These are phyloP conservation scores for human (Homo sapiens) DNA, from an alignment of 2,113 vertebrate species.

Conservation along the genomic window GRCh38 chr15:20751501-20752000, in stretches of 20 bases:
- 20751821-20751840: neutral
- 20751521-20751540: no score
- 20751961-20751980: constrained; percentile 1
- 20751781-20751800: constrained; percentile 17
- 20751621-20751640: neutral
- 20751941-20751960: neutral
- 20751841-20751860: neutral
- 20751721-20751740: neutral
- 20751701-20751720: constrained; percentile 14
- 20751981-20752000: neutral
- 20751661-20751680: neutral
- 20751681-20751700: constrained; percentile 45
- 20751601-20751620: neutral
- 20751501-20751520: no score
- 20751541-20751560: no score
- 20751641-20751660: neutral
- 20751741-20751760: neutral
- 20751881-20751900: neutral
- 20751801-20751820: neutral
- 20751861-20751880: neutral
- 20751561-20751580: no score
- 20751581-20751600: neutral
- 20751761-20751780: constrained; percentile 19
- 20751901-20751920: neutral
- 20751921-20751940: neutral